A percentile compares a stretch with the other conserved stretches of the same genome.
Evolutionary conservation across 2,888 invertebrate species (phyloP).

Genomic region (Tribolium freemani): DNA sequence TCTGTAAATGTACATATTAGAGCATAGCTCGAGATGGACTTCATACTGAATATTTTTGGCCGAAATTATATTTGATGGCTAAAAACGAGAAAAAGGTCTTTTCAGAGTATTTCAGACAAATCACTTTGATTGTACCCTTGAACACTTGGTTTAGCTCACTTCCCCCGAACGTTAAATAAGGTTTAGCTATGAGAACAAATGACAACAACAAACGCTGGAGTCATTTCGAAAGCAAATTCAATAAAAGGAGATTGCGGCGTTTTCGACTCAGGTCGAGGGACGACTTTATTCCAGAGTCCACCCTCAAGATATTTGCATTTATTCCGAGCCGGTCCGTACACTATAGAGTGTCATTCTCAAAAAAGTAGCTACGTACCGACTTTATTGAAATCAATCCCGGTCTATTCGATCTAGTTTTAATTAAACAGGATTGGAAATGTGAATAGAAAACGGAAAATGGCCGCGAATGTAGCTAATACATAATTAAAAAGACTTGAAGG

Average conservation of each 20-base stretch:
- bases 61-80: constrained; percentile 12
- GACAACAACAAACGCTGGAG: constrained; percentile 27
- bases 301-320: constrained; percentile 26
- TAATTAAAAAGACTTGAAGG: constrained; percentile 34
- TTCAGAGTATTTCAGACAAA: not conserved
- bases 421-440: not conserved
- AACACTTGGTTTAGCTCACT: constrained; percentile 12
- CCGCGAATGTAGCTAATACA: not conserved
- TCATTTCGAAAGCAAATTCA: constrained; percentile 32
- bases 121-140: constrained; percentile 2
- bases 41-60: not conserved
- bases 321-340: not conserved
- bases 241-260: constrained; percentile 30
- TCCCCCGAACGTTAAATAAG: constrained; percentile 18
- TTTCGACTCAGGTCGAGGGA: constrained; percentile 12
- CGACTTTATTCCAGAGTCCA: constrained; percentile 16
- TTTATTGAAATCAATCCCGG: not conserved
- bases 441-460: not conserved
- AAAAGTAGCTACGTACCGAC: not conserved
- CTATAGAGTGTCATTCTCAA: not conserved
- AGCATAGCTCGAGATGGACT: not conserved
- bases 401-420: not conserved
- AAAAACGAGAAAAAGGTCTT: not conserved
- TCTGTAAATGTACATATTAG: constrained; percentile 14
- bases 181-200: constrained; percentile 29